These are phyloP conservation scores for Prunella himalayana DNA, from an alignment of 2,113 vertebrate species.

Conservation along the genomic window DNA sequence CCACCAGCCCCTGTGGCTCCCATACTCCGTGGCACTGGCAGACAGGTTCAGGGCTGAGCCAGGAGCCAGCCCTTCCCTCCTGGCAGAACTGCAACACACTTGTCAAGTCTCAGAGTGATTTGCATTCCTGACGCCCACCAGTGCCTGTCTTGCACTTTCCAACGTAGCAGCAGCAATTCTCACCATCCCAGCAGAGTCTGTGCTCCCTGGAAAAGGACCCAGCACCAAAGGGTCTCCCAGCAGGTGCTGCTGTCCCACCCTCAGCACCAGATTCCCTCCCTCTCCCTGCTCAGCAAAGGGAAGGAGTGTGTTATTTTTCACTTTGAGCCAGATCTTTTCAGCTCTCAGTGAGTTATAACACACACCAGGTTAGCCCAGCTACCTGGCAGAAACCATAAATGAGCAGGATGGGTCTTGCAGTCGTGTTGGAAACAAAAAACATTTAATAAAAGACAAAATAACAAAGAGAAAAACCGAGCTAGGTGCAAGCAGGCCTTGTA, in stretches of 20 bases:
- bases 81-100: background rate
- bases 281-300: background rate
- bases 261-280: background rate
- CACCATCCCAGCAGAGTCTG: background rate
- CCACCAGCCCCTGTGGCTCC: background rate
- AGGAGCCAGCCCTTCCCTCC: background rate
- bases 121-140: background rate
- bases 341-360: too few species aligned
- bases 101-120: background rate
- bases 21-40: background rate
- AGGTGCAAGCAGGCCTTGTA: too few species aligned
- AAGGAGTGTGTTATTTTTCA: background rate
- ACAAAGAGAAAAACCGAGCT: too few species aligned
- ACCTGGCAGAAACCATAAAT: too few species aligned
- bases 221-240: background rate
- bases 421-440: too few species aligned
- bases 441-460: too few species aligned
- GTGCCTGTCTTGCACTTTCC: background rate
- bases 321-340: too few species aligned
- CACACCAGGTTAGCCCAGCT: too few species aligned
- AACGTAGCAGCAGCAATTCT: background rate
- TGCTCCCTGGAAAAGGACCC: background rate
- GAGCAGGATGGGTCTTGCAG: too few species aligned
- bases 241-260: background rate
- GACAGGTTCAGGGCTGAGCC: background rate